These are phyloP conservation scores for Halyomorpha halys DNA, from an alignment of 1,140 invertebrate species.

Conservation along the genomic window DNA sequence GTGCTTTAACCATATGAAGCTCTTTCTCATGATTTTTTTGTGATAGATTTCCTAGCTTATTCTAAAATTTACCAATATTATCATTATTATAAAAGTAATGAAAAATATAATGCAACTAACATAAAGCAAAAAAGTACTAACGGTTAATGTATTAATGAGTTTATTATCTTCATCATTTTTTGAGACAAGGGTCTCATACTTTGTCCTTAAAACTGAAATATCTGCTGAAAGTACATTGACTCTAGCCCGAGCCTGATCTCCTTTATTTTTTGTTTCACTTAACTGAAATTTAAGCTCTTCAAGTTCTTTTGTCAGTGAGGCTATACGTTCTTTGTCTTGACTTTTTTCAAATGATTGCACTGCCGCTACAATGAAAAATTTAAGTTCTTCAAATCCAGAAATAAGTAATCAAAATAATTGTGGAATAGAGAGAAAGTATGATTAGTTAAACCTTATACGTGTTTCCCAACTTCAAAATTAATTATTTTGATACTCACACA, in stretches of 20 bases:
- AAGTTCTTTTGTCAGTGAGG: constrained; percentile 43
- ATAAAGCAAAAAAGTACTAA: constrained; percentile 5
- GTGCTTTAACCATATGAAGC: background rate
- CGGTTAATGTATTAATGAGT: constrained; percentile 42
- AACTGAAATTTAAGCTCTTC: constrained; percentile 34
- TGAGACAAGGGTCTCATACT: constrained; percentile 42
- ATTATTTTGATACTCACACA: constrained; percentile 18
- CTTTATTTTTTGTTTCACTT: constrained; percentile 44
- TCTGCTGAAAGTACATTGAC: constrained; percentile 48
- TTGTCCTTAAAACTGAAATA: constrained; percentile 37
- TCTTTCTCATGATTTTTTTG: constrained; percentile 23
- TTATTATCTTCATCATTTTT: constrained; percentile 46
- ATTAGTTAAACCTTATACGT: too few relatives aligned
- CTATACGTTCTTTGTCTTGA: constrained; percentile 38
- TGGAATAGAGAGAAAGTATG: too few relatives aligned
- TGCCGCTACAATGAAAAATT: constrained; percentile 31
- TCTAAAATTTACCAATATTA: constrained; percentile 3
- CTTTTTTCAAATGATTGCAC: constrained; percentile 17
- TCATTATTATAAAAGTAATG: constrained; percentile 7
- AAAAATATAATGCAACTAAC: background rate
- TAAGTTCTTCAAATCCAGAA: background rate
- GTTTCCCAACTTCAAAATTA: too few relatives aligned
- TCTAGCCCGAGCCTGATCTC: constrained; percentile 44
- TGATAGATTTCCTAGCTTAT: constrained; percentile 2
- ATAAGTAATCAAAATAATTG: too few relatives aligned